Percentiles rank a stretch among this genome's conserved stretches.
phyloP scores from a whole-genome alignment of 2,888 invertebrate species.

The Cephus spinipes region DNA sequence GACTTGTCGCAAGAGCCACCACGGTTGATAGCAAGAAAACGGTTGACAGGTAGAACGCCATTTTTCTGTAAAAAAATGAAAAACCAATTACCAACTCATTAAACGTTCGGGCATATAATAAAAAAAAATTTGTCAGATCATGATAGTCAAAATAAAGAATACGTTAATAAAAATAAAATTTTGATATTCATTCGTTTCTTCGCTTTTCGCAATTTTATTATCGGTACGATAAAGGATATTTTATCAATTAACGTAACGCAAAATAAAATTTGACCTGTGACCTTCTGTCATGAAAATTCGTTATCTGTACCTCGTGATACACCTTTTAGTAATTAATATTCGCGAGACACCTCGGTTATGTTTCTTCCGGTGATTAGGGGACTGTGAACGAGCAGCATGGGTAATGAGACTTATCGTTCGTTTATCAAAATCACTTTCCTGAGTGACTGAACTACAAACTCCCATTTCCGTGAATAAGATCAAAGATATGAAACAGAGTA shows the following conservation, averaged over 20 bases:
- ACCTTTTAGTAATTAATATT: constrained; percentile 18
- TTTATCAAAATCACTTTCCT: not conserved
- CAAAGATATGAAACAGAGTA: not conserved
- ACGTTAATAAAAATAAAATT: constrained; percentile 2
- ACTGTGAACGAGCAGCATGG: constrained; percentile 9
- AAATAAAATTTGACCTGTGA: not conserved
- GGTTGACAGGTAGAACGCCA: constrained; percentile 14
- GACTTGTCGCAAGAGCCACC: constrained; percentile 69
- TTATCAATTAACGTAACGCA: not conserved
- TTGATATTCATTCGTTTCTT: not conserved
- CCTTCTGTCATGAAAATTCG: not conserved
- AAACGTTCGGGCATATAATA: not conserved
- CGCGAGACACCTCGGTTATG: constrained; percentile 1
- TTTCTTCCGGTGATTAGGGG: constrained; percentile 19
- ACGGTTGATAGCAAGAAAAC: constrained; percentile 65
- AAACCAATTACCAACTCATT: not conserved
- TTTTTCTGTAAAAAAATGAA: constrained; percentile 10
- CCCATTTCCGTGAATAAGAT: not conserved
- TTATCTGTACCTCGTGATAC: not conserved
- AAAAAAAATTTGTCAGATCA: constrained; percentile 7
- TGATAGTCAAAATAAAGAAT: not conserved
- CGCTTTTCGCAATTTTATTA: not conserved
- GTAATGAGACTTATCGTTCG: constrained; percentile 20
- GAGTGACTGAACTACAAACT: constrained; percentile 10
- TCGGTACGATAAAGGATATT: not conserved